Evolutionary conservation across 35 echinoderm and acorn worm species (phyloP), one percentile per base, ranked within the genome.

Genomic region (Patiria miniata): DNA sequence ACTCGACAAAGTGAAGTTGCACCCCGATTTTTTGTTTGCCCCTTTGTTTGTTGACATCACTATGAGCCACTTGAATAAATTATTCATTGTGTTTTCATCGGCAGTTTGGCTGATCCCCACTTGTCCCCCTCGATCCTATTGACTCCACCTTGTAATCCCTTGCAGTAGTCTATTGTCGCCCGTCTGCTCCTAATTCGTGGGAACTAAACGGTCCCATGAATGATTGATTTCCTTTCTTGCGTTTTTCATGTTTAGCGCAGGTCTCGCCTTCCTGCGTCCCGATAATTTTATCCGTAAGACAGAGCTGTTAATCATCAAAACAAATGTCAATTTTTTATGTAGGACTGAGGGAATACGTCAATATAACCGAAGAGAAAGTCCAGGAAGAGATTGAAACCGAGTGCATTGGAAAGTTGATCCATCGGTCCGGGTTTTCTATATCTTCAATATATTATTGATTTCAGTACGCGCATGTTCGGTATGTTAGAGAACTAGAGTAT

Each of bases 1-100:
- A 36, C 14, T 29, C 34, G 65, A 8, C 19, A 1, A 9, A 23
- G 34, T 4, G 26, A 34, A 18, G n/a, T 32, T 73, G 65, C 65
- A 0, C 65, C 30, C 65, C 65, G 29, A 14, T 73, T 12, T 7
- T 73, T 47, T 4, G 42, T 10, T 73, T 14, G 19, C 16, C 16
- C 57, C 8, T n/a, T 26, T 23, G 21, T 73, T 73, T 73, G 34
- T 73, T 73, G 21, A 28, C 65, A 73, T 73, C 65, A 73, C 65
- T 73, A 73, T 23, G 65, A 73, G 65, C 65, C 65, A 22, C 65
- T 73, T 73, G 34, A 73, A 73, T 73, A 2, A 73, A 73, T 73
- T 73, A 73, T 73, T 73, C 23, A 73, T 36, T 73, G 65, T 73
- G 65, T 73, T 73, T 73, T 73, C 65, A 73, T 73, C 65, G 26